phyloP scores from a whole-genome alignment of 2,888 invertebrate genomes.

The Eilema depressum region DNA sequence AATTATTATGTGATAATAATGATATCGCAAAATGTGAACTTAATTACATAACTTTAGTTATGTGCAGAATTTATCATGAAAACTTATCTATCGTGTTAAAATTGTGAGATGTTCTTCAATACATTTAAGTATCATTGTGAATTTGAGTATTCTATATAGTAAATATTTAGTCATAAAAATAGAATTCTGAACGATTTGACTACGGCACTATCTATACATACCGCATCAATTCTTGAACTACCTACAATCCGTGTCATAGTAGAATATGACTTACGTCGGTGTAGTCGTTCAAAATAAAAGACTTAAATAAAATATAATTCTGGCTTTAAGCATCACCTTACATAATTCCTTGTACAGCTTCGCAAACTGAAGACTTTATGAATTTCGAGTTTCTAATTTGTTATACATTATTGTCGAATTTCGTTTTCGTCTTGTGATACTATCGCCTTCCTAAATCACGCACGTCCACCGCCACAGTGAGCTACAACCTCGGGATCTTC shows the following conservation, averaged over 20 bases:
- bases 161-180: not conserved
- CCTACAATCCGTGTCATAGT: not conserved
- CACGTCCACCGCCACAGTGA: constrained; percentile 82
- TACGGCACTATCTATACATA: not conserved
- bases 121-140: not conserved
- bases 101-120: not conserved
- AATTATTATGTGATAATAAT: too few species aligned
- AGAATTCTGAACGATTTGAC: not conserved
- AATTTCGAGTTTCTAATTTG: not conserved
- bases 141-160: not conserved
- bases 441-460: constrained; percentile 56
- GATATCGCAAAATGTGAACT: not conserved
- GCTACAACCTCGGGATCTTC: constrained; percentile 90
- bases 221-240: not conserved
- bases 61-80: not conserved
- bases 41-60: not conserved
- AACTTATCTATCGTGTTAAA: not conserved
- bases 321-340: not conserved
- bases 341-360: not conserved
- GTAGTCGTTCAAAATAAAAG: constrained; percentile 1
- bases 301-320: not conserved
- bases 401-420: constrained; percentile 17
- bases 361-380: not conserved
- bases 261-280: not conserved
- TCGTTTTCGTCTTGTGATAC: constrained; percentile 73